Evolutionary conservation across 2,888 invertebrate genomes (phyloP).

Genomic region (Metacarcinus magister): DNA sequence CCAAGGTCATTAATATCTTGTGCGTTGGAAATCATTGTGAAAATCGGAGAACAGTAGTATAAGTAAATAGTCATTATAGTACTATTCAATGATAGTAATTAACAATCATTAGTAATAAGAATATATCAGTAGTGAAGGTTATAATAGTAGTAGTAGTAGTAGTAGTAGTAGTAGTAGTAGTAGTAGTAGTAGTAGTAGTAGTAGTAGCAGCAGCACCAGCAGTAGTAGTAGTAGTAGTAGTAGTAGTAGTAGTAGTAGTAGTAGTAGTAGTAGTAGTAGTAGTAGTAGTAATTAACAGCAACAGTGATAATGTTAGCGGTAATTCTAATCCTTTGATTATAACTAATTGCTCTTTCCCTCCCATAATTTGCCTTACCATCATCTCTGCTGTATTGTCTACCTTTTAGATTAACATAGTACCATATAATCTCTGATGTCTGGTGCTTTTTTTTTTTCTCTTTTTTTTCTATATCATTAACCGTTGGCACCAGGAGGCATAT

Average conservation of each 20-base stretch:
- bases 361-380: too few relatives aligned
- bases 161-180: conserved; percentile 26
- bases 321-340: too few relatives aligned
- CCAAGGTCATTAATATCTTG: neutral
- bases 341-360: too few relatives aligned
- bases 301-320: too few relatives aligned
- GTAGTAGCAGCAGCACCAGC: neutral
- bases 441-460: too few relatives aligned
- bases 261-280: conserved; percentile 32
- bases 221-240: conserved; percentile 13
- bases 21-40: neutral
- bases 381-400: too few relatives aligned
- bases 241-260: conserved; percentile 3
- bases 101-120: neutral
- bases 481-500: too few relatives aligned
- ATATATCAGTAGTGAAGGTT: neutral
- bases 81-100: neutral
- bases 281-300: neutral
- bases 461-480: too few relatives aligned
- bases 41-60: neutral
- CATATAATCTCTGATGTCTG: too few relatives aligned
- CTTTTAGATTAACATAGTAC: too few relatives aligned
- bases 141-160: neutral
- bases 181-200: neutral
- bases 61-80: neutral